Conservation (phyloP, 2,888 invertebrate species). For the Psylliodes chrysocephalus region DNA sequence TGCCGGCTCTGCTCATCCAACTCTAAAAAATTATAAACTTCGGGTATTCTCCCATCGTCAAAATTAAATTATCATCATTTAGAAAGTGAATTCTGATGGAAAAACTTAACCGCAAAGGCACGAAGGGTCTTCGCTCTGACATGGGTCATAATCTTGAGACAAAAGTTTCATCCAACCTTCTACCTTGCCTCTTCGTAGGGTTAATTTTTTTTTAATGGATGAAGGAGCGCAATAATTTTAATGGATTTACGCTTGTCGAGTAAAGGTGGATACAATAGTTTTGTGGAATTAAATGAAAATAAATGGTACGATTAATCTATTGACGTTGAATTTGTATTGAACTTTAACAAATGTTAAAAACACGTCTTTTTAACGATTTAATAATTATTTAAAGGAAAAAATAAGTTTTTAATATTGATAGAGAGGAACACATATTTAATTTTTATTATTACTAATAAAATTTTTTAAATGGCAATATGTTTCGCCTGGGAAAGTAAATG, state of each 20-base stretch:
- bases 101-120: constrained; percentile 14
- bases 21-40: constrained; percentile 23
- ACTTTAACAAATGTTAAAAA: too few species aligned
- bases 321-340: too few species aligned
- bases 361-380: too few species aligned
- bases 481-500: too few species aligned
- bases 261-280: background rate
- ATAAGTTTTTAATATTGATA: too few species aligned
- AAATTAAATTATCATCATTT: constrained; percentile 27
- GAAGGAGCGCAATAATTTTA: background rate
- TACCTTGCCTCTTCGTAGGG: background rate
- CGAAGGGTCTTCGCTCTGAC: constrained; percentile 3
- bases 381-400: too few species aligned
- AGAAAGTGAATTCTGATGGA: constrained; percentile 22
- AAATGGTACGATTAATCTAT: too few species aligned
- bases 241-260: background rate
- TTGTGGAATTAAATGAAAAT: too few species aligned
- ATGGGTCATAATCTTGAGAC: constrained; percentile 23
- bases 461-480: too few species aligned
- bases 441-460: too few species aligned
- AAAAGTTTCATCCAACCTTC: constrained; percentile 1
- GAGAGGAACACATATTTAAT: too few species aligned
- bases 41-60: background rate
- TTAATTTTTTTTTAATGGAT: constrained; percentile 36
- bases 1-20: background rate